A percentile compares a stretch with the other conserved stretches of the same genome.
Conservation (phyloP, 2,888 invertebrate species). For the Mactromeris polynyma region DNA sequence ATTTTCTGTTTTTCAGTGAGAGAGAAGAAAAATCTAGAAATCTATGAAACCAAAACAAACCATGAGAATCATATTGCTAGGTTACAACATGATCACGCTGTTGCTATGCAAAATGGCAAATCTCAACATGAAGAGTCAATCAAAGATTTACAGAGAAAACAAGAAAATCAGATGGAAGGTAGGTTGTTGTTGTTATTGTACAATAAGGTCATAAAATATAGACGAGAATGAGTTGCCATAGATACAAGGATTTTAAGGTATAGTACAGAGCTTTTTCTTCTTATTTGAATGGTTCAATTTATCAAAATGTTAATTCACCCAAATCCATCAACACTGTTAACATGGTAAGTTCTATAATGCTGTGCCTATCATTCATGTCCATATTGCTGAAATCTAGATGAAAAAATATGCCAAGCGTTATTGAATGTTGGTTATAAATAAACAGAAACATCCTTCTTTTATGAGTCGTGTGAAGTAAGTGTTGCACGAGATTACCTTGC, state of each 20-base stretch:
- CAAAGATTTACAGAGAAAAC: conserved; percentile 76
- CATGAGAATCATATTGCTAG: conserved; percentile 52
- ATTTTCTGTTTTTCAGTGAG: conserved; percentile 41
- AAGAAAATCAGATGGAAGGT: conserved; percentile 85
- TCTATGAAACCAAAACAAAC: conserved; percentile 31
- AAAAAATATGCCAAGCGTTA: no score
- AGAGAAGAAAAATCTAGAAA: conserved; percentile 44
- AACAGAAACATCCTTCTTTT: no score
- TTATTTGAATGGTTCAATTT: no score
- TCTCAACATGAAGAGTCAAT: conserved; percentile 78
- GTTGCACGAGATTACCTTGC: no score
- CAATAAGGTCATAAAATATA: not conserved
- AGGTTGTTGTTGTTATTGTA: conserved; percentile 5
- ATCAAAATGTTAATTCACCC: no score
- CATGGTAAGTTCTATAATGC: no score
- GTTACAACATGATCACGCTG: conserved; percentile 71
- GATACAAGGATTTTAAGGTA: not conserved
- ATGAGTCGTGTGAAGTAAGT: no score
- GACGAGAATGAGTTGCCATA: not conserved
- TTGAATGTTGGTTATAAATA: no score
- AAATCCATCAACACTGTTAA: no score
- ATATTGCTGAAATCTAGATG: no score
- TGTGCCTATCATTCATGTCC: no score
- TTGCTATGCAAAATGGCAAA: conserved; percentile 71
- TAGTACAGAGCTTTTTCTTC: not conserved